Conservation (phyloP, 2,888 invertebrate genomes). For the Dynastes grantii region DNA sequence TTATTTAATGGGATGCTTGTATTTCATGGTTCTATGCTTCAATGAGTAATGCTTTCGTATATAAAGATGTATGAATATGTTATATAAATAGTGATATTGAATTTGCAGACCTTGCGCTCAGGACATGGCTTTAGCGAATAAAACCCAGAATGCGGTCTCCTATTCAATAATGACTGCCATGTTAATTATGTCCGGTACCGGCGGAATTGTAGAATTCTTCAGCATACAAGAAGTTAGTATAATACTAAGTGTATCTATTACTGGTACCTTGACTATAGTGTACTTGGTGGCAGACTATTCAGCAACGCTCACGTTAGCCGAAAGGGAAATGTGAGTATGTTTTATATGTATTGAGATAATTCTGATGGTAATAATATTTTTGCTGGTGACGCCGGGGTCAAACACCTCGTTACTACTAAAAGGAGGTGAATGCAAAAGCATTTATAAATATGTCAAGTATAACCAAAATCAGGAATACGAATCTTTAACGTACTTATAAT, state of each 20-base stretch:
- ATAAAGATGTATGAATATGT: no score
- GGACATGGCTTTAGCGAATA: constrained; percentile 50
- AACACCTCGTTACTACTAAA: no score
- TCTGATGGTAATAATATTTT: neutral
- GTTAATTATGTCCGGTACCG: constrained; percentile 55
- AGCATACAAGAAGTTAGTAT: constrained; percentile 53
- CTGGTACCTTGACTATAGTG: constrained; percentile 57
- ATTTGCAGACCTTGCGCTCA: constrained; percentile 49
- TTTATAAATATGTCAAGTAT: no score
- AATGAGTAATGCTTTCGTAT: constrained; percentile 6
- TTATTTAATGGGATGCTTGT: constrained; percentile 55
- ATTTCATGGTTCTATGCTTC: constrained; percentile 54
- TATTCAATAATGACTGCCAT: constrained; percentile 52
- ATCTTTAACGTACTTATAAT: no score
- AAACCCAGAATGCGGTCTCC: constrained; percentile 38
- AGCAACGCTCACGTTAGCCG: constrained; percentile 58
- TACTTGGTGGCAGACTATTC: constrained; percentile 59
- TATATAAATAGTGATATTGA: neutral
- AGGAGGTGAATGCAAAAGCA: no score
- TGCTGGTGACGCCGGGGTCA: no score
- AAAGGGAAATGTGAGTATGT: constrained; percentile 53
- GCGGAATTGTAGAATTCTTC: constrained; percentile 52
- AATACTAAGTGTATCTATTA: constrained; percentile 52
- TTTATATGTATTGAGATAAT: neutral
- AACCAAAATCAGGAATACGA: no score